Base-by-base conservation (phyloP, 2,888 invertebrate species). In the Autographa pulchrina region DNA sequence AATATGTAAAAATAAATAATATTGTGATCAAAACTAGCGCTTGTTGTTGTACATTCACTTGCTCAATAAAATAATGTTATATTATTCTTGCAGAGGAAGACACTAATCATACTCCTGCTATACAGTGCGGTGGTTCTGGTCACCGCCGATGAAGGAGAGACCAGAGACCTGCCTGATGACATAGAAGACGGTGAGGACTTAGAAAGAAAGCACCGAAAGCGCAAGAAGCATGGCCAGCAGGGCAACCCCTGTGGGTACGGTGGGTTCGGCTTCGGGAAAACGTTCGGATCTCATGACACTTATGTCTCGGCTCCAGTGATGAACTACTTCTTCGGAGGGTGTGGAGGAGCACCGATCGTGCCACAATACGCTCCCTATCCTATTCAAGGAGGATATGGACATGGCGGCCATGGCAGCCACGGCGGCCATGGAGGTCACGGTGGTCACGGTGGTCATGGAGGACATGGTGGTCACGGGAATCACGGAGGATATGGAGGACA, bases 261-360 rank as follows among this genome's bases (percentile, higher is more conserved):
- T 20, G 93, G 92, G 0, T 91, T 85, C 67, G 94, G 92, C 3
- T 90, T 85, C 62, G 93, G 90, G 35, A 92, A 89, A 70, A 87
- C 92, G 31, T 91, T 91, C 32, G 91, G 92, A 0, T 85, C 89
- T 0, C 90, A 90, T 13, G 92, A 92, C 75, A 94, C 94, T 0
- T 95, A 92, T 65, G 85, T 95, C 0, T 92, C 92, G 4, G 94
- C 95, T 38, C 95, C 95, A 0, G 92, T 94, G 2, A 93, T 90
- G 83, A 95, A 95, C 83, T 95, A 94, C 79, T 93, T 92, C 84
- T 91, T 93, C 52, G 93, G 48, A n/a, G 48, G 93, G 0, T 94
- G 95, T 69, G 93, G 93, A 4, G 85, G 82, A 0, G 80, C 85
- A 8, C 64, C 86, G 16, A 71, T 14, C 41, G 82, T 63, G 62